phyloP scores from a whole-genome alignment of 2,888 invertebrate genomes.

The Phortica magna region DNA sequence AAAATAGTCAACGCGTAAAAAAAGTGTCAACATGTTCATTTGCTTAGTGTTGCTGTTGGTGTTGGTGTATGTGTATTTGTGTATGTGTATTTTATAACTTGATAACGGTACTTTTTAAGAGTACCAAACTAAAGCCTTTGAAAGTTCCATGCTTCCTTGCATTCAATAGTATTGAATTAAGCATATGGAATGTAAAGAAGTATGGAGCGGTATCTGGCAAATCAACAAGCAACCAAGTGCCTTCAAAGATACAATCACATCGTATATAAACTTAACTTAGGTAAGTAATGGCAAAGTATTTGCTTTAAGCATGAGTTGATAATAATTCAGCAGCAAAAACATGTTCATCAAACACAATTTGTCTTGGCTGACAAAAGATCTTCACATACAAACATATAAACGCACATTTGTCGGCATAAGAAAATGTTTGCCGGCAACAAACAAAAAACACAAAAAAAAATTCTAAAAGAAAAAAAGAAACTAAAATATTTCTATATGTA shows the following conservation, averaged over 20 bases:
- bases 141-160: constrained; percentile 80
- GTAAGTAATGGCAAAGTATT: not conserved
- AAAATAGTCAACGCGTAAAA: not conserved
- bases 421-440: not conserved
- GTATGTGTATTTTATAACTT: not conserved
- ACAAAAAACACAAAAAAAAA: not conserved
- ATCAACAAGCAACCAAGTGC: constrained; percentile 58
- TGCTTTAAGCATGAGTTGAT: not conserved
- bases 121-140: constrained; percentile 61
- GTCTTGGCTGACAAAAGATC: not conserved
- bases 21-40: constrained; percentile 17
- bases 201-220: constrained; percentile 78
- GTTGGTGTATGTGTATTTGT: constrained; percentile 27
- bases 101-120: not conserved
- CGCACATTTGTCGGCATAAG: too few relatives aligned
- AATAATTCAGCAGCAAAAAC: not conserved
- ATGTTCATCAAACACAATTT: not conserved
- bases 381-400: not conserved
- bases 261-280: not conserved
- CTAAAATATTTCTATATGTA: not conserved
- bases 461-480: not conserved
- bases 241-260: not conserved
- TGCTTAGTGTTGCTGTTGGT: constrained; percentile 30
- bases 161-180: constrained; percentile 78
- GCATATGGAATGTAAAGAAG: constrained; percentile 80